phyloP scores from a whole-genome alignment of 2,797 vertebrate species.

The Lithobates sylvaticus region DNA sequence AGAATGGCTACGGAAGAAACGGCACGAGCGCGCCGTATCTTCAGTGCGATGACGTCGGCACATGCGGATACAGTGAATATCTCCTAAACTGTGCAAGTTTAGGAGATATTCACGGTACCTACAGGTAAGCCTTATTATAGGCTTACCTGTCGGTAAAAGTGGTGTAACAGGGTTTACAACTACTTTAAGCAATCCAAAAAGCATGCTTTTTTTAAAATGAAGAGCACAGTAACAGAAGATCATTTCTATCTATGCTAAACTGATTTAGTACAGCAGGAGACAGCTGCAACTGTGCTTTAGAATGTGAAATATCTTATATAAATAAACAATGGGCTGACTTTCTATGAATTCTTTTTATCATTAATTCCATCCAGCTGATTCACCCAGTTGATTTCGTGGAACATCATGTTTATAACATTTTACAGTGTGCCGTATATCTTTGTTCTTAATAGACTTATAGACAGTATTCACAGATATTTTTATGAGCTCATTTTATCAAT shows the following conservation, averaged over 20 bases:
- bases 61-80: no score
- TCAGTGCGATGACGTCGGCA: no score
- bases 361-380: conserved; percentile 38
- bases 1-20: no score
- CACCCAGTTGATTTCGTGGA: conserved; percentile 21
- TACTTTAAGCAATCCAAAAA: no score
- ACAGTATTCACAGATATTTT: background rate
- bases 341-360: conserved; percentile 27
- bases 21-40: no score
- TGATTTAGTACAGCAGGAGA: conserved; percentile 26
- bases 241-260: background rate
- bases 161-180: no score
- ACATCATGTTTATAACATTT: conserved; percentile 4
- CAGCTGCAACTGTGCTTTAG: conserved; percentile 33
- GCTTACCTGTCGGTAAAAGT: no score
- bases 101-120: no score
- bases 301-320: conserved; percentile 43
- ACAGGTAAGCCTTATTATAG: no score
- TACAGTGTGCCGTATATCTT: conserved; percentile 5
- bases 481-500: conserved; percentile 3
- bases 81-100: no score
- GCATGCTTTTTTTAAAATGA: no score
- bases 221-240: background rate
- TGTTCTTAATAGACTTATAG: conserved; percentile 1
- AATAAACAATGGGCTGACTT: conserved; percentile 35